Conservation (phyloP, 2,888 invertebrate species). For the Sphinx pinastri region DNA sequence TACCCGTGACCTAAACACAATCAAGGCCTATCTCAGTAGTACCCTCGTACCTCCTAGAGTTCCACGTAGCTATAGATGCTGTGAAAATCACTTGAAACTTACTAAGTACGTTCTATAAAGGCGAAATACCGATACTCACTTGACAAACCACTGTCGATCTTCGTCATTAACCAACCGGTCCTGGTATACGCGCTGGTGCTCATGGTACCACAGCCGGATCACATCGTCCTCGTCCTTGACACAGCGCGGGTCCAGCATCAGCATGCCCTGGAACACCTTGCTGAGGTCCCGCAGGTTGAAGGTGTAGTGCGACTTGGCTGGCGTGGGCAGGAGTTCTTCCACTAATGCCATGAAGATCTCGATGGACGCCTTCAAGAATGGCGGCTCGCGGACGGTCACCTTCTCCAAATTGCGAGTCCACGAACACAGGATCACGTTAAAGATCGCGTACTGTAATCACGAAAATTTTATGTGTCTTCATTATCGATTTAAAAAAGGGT, state of each 20-base stretch:
- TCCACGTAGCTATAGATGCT: too few species aligned
- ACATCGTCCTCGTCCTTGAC: conserved; percentile 85
- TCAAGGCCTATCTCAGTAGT: too few species aligned
- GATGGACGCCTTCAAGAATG: conserved; percentile 87
- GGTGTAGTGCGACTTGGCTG: conserved; percentile 95
- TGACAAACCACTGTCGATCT: conserved; percentile 90
- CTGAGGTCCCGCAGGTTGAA: conserved; percentile 95
- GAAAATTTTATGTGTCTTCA: too few species aligned
- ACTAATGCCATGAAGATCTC: conserved; percentile 87
- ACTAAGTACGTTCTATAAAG: neutral
- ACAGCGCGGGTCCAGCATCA: conserved; percentile 87
- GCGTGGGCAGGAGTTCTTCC: conserved; percentile 91
- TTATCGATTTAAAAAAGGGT: too few species aligned
- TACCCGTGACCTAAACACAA: too few species aligned
- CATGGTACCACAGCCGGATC: conserved; percentile 94
- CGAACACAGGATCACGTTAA: conserved; percentile 87
- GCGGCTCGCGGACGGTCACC: conserved; percentile 61
- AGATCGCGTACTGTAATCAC: conserved; percentile 77
- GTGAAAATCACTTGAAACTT: neutral
- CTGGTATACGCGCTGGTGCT: conserved; percentile 93
- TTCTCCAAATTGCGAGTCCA: conserved; percentile 83
- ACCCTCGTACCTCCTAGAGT: too few species aligned
- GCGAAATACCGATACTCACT: conserved; percentile 52
- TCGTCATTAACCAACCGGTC: conserved; percentile 92
- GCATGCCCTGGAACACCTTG: conserved; percentile 91